These are phyloP conservation scores for Sesia apiformis DNA, from an alignment of 2,888 invertebrate species.

Conservation along the genomic window DNA sequence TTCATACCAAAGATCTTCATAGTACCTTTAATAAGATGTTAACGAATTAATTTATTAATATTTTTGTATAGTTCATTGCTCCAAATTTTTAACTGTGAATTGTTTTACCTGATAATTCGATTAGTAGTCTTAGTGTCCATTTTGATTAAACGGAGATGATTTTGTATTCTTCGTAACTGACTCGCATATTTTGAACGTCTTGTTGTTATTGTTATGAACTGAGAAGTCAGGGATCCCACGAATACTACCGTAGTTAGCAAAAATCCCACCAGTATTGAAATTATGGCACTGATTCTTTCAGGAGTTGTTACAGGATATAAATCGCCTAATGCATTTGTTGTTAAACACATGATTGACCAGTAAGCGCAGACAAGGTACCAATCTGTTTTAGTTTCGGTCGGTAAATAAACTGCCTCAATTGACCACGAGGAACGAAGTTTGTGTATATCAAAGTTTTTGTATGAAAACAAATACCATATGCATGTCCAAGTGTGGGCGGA, in stretches of 20 bases:
- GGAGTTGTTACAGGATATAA: constrained; percentile 55
- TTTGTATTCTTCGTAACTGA: constrained; percentile 54
- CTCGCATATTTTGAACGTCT: constrained; percentile 58
- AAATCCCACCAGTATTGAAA: constrained; percentile 57
- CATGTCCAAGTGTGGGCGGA: constrained; percentile 65
- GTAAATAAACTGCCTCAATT: constrained; percentile 39
- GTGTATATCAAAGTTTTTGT: constrained; percentile 43
- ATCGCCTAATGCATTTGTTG: constrained; percentile 62
- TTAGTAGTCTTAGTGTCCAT: constrained; percentile 51
- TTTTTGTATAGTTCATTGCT: background rate
- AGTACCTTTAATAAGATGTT: constrained; percentile 39
- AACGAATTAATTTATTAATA: background rate
- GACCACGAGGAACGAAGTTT: constrained; percentile 54
- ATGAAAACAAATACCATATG: constrained; percentile 59
- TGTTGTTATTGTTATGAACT: constrained; percentile 63
- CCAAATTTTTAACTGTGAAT: background rate
- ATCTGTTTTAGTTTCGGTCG: constrained; percentile 48
- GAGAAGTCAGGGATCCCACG: constrained; percentile 66
- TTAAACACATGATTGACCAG: constrained; percentile 62
- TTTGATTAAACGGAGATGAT: constrained; percentile 54
- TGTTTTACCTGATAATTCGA: constrained; percentile 49
- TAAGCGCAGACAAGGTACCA: constrained; percentile 66
- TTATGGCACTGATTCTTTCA: constrained; percentile 49
- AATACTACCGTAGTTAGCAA: constrained; percentile 62
- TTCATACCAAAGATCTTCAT: constrained; percentile 69